phyloP scores from a whole-genome alignment of 2,888 invertebrate species.

The Lepetodrilus schrolli region DNA sequence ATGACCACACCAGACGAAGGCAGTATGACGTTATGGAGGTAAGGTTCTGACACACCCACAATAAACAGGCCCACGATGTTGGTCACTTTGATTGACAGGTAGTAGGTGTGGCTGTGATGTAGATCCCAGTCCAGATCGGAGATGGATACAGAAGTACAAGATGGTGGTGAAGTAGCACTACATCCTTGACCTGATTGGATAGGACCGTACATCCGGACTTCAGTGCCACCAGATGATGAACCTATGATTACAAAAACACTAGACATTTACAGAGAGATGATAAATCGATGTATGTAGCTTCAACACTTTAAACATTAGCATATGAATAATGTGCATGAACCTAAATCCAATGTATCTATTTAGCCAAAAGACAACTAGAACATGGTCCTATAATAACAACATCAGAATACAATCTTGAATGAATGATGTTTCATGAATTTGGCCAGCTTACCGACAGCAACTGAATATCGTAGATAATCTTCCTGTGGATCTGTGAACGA shows the following conservation, averaged over 20 bases:
- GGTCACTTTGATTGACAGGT: constrained; percentile 34
- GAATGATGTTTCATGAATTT: background rate
- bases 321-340: no score
- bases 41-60: constrained; percentile 32
- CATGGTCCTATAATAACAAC: no score
- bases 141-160: constrained; percentile 35
- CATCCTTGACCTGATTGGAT: background rate
- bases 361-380: no score
- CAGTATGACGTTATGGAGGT: constrained; percentile 29
- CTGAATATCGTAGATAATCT: constrained; percentile 36
- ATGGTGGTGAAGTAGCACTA: constrained; percentile 24
- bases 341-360: no score
- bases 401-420: no score
- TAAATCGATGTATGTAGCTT: background rate
- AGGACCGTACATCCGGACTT: background rate
- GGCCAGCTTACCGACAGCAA: constrained; percentile 45
- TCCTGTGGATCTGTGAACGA: constrained; percentile 48
- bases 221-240: no score
- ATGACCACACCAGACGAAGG: constrained; percentile 35
- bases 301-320: background rate
- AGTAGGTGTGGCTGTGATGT: constrained; percentile 37
- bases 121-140: constrained; percentile 33
- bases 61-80: constrained; percentile 36
- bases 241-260: no score
- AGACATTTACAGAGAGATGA: background rate